These are phyloP conservation scores for Acheta domesticus DNA, from an alignment of 2,888 invertebrate genomes.

Conservation along the genomic window DNA sequence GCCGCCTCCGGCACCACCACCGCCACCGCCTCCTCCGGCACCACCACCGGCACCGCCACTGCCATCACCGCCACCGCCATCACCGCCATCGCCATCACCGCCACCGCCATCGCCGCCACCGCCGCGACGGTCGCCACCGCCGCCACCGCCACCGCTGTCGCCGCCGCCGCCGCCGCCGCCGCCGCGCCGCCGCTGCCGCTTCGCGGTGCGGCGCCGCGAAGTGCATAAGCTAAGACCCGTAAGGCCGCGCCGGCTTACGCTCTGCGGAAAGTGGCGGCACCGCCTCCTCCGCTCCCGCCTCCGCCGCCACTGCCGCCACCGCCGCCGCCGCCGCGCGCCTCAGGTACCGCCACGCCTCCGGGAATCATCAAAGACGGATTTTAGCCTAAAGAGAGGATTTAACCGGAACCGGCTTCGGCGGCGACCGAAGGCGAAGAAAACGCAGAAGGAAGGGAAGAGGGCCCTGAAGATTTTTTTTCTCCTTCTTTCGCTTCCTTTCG, in stretches of 20 bases:
- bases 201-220: background rate
- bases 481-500: background rate
- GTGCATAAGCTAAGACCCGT: constrained; percentile 24
- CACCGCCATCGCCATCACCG: background rate
- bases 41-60: background rate
- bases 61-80: background rate
- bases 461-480: constrained; percentile 19
- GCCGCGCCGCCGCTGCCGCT: background rate
- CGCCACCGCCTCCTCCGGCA: background rate
- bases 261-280: background rate
- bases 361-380: constrained; percentile 35
- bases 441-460: constrained; percentile 22
- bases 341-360: background rate
- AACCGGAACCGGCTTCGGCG: background rate
- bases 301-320: background rate
- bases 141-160: background rate
- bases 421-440: constrained; percentile 2
- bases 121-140: background rate
- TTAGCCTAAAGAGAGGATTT: constrained; percentile 33
- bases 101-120: too few species aligned
- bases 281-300: background rate
- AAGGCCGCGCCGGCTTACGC: constrained; percentile 18
- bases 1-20: background rate
- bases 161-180: background rate
- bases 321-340: background rate